phyloP scores from a whole-genome alignment of 2,113 vertebrate genomes.

The Malurus melanocephalus region DNA sequence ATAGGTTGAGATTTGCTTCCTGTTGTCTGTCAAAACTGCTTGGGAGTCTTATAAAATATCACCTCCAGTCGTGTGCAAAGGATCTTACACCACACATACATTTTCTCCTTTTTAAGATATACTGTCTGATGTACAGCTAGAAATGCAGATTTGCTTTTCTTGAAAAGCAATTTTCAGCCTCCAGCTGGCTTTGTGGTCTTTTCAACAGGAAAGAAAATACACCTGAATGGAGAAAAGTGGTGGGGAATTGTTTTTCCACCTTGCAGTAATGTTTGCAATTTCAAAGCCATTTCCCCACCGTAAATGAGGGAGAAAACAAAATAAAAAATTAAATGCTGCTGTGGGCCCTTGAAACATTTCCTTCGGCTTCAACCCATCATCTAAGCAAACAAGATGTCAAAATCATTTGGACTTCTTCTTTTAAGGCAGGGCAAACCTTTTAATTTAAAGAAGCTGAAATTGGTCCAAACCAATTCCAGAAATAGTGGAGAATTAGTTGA shows the following conservation, averaged over 20 bases:
- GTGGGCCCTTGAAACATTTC: not conserved
- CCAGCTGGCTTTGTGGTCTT: constrained; percentile 13
- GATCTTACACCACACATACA: not conserved
- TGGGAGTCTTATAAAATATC: not conserved
- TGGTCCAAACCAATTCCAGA: not conserved
- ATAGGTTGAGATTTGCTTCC: not conserved
- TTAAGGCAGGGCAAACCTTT: not conserved
- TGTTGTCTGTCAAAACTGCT: not conserved
- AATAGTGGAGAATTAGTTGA: not conserved
- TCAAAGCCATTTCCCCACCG: not conserved
- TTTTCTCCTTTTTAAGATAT: not conserved
- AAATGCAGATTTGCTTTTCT: not conserved
- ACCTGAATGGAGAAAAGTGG: not conserved
- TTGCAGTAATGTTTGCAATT: not conserved
- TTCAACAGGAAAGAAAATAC: not conserved
- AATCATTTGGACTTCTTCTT: not conserved
- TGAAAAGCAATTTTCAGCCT: constrained; percentile 20
- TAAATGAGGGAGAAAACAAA: not conserved
- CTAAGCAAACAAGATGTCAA: not conserved
- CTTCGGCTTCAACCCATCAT: not conserved
- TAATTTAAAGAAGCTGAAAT: not conserved
- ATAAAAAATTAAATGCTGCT: not conserved
- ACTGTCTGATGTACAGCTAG: not conserved
- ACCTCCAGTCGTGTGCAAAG: not conserved
- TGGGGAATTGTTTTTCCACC: not conserved